Percentiles rank a stretch among this genome's conserved stretches.
Evolutionary conservation across 2,797 vertebrate genomes (phyloP).

Genomic region (Prionace glauca): DNA sequence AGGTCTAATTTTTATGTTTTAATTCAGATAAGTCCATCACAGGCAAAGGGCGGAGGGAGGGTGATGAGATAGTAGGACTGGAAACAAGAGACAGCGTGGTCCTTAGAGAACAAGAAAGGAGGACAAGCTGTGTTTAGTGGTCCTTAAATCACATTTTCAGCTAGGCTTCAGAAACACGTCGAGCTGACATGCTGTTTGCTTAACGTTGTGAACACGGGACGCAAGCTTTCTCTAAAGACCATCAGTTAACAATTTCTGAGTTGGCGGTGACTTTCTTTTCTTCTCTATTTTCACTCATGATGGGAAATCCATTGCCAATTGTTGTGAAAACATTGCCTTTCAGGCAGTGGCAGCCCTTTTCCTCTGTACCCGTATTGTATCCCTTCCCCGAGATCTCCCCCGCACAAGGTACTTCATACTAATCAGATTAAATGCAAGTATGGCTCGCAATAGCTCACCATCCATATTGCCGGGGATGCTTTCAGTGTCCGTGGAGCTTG

Average conservation of each 20-base stretch:
- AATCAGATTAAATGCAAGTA: constrained; percentile 43
- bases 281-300: neutral
- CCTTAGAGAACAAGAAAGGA: neutral
- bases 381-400: constrained; percentile 34
- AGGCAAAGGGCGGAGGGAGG: neutral
- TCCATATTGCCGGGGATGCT: constrained; percentile 24
- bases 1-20: neutral
- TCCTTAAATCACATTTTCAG: constrained; percentile 14
- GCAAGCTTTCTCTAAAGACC: neutral
- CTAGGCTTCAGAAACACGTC: neutral
- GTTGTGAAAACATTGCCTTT: constrained; percentile 40
- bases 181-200: constrained; percentile 8
- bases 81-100: neutral
- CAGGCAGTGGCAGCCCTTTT: constrained; percentile 31
- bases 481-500: constrained; percentile 31
- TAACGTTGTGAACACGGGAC: neutral
- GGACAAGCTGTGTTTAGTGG: neutral
- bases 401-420: constrained; percentile 40
- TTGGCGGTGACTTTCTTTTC: neutral
- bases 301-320: constrained; percentile 3
- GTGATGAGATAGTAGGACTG: neutral
- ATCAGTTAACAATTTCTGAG: neutral
- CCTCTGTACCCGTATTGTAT: constrained; percentile 37
- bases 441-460: constrained; percentile 35
- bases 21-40: neutral